These are phyloP conservation scores for Lasioglossum leucozonium DNA, from an alignment of 2,888 invertebrate genomes.

Conservation along the genomic window DNA sequence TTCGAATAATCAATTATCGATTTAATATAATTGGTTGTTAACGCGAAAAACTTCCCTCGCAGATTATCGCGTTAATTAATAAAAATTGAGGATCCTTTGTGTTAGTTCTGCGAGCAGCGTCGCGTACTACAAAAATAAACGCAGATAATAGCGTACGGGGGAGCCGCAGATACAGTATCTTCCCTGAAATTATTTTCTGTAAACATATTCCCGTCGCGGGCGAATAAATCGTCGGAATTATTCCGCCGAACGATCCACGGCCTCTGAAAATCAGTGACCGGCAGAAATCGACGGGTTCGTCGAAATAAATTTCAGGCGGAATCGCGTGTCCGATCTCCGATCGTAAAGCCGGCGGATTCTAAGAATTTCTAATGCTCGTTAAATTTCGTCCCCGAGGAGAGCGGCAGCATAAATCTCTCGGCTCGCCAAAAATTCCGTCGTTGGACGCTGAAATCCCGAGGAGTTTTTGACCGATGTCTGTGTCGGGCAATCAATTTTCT, in stretches of 20 bases:
- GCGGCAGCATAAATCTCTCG: not conserved
- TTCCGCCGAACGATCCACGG: not conserved
- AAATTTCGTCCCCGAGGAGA: not conserved
- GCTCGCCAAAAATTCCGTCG: conserved; percentile 4
- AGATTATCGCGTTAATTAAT: conserved; percentile 1
- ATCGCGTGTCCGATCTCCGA: not conserved
- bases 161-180: not conserved
- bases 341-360: not conserved
- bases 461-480: not conserved
- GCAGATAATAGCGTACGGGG: not conserved
- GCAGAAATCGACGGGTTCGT: not conserved
- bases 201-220: not conserved
- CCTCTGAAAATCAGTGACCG: not conserved
- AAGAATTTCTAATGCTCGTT: not conserved
- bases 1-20: not conserved
- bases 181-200: not conserved
- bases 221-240: not conserved
- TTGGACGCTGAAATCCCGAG: not conserved
- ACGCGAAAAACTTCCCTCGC: not conserved
- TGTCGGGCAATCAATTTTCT: conserved; percentile 1
- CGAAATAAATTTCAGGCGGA: not conserved
- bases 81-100: not conserved
- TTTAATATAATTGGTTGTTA: not conserved
- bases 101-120: not conserved
- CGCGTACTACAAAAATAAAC: not conserved